Percentiles rank a stretch among this genome's conserved stretches.
Conservation (phyloP, 2,888 invertebrate species). For the Drosophila rellima region DNA sequence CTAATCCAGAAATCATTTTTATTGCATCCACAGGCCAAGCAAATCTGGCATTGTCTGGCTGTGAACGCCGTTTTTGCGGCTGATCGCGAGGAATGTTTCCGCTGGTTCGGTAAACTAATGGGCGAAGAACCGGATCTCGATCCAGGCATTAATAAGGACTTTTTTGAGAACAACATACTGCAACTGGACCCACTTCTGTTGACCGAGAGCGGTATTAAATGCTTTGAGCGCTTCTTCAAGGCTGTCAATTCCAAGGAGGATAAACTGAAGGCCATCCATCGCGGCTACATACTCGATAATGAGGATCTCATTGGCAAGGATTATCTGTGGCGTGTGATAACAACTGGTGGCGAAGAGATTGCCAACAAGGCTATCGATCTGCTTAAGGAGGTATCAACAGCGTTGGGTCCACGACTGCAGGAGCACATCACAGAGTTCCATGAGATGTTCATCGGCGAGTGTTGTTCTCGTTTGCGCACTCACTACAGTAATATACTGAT, state of each 20-base stretch:
- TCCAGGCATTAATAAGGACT: constrained; percentile 97
- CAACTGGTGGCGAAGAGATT: constrained; percentile 96
- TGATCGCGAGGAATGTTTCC: constrained; percentile 98
- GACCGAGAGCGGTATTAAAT: constrained; percentile 98
- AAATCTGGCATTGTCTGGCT: constrained; percentile 98
- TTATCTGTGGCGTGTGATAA: constrained; percentile 97
- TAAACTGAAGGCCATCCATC: constrained; percentile 94
- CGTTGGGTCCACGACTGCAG: constrained; percentile 94
- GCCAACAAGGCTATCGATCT: constrained; percentile 96
- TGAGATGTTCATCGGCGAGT: constrained; percentile 96
- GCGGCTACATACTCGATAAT: constrained; percentile 95
- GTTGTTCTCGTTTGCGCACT: constrained; percentile 94
- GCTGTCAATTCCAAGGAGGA: constrained; percentile 98
- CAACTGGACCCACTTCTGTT: constrained; percentile 95
- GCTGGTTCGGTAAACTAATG: constrained; percentile 99
- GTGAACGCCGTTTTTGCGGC: constrained; percentile 96
- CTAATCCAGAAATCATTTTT: constrained; percentile 24
- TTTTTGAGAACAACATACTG: constrained; percentile 97
- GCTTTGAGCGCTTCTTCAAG: constrained; percentile 89
- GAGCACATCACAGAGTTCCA: constrained; percentile 93
- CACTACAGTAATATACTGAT: constrained; percentile 93
- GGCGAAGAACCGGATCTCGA: constrained; percentile 98
- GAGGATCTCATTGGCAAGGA: constrained; percentile 98
- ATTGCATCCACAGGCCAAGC: constrained; percentile 89
- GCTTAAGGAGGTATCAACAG: constrained; percentile 96